Evolutionary conservation across 2,113 vertebrate species (phyloP).

Genomic region (Serilophus lunatus): DNA sequence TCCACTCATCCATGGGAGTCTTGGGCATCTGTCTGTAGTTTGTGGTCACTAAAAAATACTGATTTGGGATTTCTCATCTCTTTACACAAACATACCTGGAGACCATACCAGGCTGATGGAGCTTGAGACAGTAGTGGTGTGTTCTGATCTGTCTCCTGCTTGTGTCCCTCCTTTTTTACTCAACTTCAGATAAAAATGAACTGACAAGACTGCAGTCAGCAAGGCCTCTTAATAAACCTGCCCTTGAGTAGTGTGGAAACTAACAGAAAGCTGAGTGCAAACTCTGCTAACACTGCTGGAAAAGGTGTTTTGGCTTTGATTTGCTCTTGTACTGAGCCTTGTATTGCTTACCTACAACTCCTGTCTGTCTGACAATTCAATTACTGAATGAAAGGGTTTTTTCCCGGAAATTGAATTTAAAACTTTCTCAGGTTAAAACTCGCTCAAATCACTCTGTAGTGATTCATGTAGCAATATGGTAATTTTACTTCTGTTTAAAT

Average conservation of each 20-base stretch:
- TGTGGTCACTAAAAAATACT: background rate
- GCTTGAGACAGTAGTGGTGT: background rate
- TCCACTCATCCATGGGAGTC: background rate
- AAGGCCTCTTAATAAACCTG: background rate
- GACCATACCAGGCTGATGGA: background rate
- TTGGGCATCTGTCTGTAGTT: background rate
- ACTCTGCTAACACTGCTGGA: background rate
- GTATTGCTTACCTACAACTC: background rate
- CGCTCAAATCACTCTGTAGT: background rate
- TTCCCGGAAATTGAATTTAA: background rate
- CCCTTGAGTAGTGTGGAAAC: background rate
- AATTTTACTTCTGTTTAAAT: background rate
- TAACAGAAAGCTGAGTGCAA: background rate
- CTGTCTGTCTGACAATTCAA: background rate
- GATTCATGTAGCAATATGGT: background rate
- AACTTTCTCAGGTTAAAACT: background rate
- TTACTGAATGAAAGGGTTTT: background rate
- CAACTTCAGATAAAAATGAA: background rate
- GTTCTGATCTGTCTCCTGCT: background rate
- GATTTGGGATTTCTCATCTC: background rate
- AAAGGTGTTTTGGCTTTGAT: background rate
- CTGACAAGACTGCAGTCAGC: background rate
- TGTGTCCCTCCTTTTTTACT: background rate
- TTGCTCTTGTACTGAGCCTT: background rate
- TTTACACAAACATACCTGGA: no score